Conservation (phyloP, 2,797 vertebrate species). For the Gadopsis bispinosus region DNA sequence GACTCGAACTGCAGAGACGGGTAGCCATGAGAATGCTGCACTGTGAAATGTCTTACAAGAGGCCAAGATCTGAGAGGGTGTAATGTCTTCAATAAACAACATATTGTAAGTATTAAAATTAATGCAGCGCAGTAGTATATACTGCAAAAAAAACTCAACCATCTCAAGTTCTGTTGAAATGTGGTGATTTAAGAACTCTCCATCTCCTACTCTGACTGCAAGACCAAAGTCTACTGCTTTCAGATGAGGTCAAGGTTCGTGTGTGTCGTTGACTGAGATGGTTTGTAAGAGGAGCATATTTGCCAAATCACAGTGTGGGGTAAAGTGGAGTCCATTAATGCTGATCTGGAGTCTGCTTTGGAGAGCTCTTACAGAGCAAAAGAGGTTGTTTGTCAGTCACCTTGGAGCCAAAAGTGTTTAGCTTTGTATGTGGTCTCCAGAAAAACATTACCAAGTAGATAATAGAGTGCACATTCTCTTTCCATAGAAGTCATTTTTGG, state of each 20-base stretch:
- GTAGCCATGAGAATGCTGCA: constrained; percentile 62
- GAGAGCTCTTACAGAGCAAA: constrained; percentile 42
- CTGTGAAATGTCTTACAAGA: constrained; percentile 74
- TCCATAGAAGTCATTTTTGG: not conserved
- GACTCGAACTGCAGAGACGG: constrained; percentile 59
- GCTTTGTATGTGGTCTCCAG: constrained; percentile 32
- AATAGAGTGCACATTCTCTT: constrained; percentile 12
- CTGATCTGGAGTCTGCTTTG: constrained; percentile 50
- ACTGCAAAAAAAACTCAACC: constrained; percentile 20
- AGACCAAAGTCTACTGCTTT: constrained; percentile 39
- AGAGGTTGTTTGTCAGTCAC: constrained; percentile 34
- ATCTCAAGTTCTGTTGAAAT: constrained; percentile 50
- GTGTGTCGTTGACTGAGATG: constrained; percentile 53
- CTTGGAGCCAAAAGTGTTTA: constrained; percentile 40
- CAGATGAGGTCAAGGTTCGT: constrained; percentile 62
- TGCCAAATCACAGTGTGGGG: constrained; percentile 49
- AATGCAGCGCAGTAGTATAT: constrained; percentile 34
- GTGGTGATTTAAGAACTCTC: constrained; percentile 49
- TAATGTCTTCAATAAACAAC: constrained; percentile 69
- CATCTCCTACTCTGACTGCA: constrained; percentile 38
- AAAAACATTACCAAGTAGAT: constrained; percentile 19
- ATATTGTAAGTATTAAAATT: constrained; percentile 63
- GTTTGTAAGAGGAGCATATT: constrained; percentile 41
- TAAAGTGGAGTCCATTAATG: constrained; percentile 45
- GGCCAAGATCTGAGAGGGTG: constrained; percentile 56